Percentiles rank a stretch among this genome's conserved stretches.
Evolutionary conservation across 2,797 vertebrate species (phyloP).

Genomic region (Poeciliopsis infans): DNA sequence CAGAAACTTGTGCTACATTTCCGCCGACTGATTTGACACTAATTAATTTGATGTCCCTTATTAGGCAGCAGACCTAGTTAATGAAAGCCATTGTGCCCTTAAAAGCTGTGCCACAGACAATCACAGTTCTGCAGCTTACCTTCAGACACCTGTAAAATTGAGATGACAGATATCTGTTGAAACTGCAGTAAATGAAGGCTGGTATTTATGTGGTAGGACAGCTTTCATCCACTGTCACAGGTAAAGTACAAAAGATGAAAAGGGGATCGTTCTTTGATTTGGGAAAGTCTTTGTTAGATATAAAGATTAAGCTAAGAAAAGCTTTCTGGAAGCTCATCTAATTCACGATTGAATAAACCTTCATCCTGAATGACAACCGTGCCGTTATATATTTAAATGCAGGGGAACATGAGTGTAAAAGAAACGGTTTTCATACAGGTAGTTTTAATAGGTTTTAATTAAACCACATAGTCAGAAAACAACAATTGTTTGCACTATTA

Average conservation of each 20-base stretch:
- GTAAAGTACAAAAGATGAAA: conserved; percentile 6
- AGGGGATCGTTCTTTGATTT: neutral
- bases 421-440: neutral
- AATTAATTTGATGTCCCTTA: conserved; percentile 82
- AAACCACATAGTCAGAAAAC: neutral
- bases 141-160: conserved; percentile 51
- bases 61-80: conserved; percentile 81
- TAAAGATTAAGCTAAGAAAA: conserved; percentile 4
- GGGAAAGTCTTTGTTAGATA: conserved; percentile 5
- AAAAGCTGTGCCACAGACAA: conserved; percentile 61
- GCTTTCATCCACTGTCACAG: conserved; percentile 15
- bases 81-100: conserved; percentile 65
- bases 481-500: neutral
- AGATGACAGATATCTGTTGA: conserved; percentile 53
- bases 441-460: neutral
- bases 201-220: conserved; percentile 2
- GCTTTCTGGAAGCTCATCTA: conserved; percentile 6
- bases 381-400: neutral
- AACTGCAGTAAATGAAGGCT: conserved; percentile 19
- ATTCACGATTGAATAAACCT: neutral
- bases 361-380: neutral
- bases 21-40: conserved; percentile 75
- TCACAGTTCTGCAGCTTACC: conserved; percentile 36
- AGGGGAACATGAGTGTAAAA: neutral
- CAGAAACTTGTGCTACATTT: conserved; percentile 80